These are phyloP conservation scores for Anabacerthia variegaticeps DNA, from an alignment of 2,797 vertebrate genomes.

Conservation along the genomic window DNA sequence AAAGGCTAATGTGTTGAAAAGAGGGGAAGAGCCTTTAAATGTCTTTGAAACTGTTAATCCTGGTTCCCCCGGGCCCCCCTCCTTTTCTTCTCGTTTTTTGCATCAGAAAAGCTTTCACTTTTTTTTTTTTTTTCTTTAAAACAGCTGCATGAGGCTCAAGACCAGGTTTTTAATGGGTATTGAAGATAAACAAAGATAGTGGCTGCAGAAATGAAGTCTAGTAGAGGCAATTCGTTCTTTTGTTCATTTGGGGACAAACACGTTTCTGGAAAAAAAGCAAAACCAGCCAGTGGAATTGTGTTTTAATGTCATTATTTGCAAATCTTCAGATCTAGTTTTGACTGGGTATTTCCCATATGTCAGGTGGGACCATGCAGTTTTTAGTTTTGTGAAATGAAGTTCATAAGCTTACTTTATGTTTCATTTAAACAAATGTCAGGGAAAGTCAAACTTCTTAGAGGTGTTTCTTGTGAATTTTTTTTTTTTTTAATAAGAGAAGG, in stretches of 20 bases:
- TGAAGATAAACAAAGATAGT: conserved; percentile 88
- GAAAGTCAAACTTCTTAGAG: neutral
- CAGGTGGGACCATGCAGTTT: neutral
- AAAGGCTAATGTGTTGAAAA: conserved; percentile 88
- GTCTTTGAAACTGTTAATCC: conserved; percentile 95
- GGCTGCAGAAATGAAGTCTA: conserved; percentile 84
- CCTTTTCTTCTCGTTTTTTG: conserved; percentile 79
- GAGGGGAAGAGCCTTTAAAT: conserved; percentile 90
- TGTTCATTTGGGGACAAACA: conserved; percentile 79
- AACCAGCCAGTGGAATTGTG: conserved; percentile 37
- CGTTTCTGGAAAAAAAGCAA: conserved; percentile 75
- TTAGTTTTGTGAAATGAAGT: neutral
- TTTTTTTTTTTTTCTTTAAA: conserved; percentile 74
- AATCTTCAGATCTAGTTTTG: conserved; percentile 16
- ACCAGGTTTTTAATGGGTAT: conserved; percentile 87
- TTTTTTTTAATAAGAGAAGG: neutral
- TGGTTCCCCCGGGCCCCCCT: conserved; percentile 79
- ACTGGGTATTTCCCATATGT: neutral
- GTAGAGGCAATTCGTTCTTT: conserved; percentile 88
- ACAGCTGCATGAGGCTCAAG: conserved; percentile 89
- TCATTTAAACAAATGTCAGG: conserved; percentile 5
- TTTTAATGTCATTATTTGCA: conserved; percentile 47
- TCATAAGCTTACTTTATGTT: neutral
- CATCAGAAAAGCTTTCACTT: conserved; percentile 95
- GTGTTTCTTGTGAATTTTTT: neutral